Conservation (phyloP, 2,113 vertebrate species). For the Cynocephalus volans region DNA sequence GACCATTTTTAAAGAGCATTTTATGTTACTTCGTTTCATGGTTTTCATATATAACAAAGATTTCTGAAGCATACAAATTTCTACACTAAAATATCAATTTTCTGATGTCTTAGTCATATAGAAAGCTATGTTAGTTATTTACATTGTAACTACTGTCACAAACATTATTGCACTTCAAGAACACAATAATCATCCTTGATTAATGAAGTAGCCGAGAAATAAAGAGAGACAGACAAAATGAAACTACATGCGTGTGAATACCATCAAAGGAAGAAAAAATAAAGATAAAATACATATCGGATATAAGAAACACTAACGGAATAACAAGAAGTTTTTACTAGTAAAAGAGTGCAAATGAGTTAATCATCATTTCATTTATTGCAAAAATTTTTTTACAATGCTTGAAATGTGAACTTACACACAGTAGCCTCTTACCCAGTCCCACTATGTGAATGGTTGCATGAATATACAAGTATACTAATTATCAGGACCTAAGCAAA, state of each 20-base stretch:
- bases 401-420: not conserved
- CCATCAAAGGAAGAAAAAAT: not conserved
- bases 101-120: not conserved
- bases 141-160: not conserved
- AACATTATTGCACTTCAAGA: not conserved
- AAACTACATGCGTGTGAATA: not conserved
- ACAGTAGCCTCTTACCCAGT: not conserved
- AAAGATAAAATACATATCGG: not conserved
- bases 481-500: not conserved
- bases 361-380: not conserved
- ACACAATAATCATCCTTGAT: not conserved
- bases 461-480: not conserved
- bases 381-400: not conserved
- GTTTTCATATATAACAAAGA: not conserved
- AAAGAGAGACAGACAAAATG: constrained; percentile 4
- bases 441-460: not conserved
- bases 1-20: not conserved
- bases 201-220: not conserved
- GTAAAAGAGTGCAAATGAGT: not conserved
- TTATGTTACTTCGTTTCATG: not conserved
- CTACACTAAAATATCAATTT: not conserved
- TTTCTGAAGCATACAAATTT: not conserved
- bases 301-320: not conserved
- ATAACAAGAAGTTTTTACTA: not conserved
- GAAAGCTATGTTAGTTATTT: not conserved